Conservation (phyloP, 2,797 vertebrate genomes). For the Sebastes steindachneri region DNA sequence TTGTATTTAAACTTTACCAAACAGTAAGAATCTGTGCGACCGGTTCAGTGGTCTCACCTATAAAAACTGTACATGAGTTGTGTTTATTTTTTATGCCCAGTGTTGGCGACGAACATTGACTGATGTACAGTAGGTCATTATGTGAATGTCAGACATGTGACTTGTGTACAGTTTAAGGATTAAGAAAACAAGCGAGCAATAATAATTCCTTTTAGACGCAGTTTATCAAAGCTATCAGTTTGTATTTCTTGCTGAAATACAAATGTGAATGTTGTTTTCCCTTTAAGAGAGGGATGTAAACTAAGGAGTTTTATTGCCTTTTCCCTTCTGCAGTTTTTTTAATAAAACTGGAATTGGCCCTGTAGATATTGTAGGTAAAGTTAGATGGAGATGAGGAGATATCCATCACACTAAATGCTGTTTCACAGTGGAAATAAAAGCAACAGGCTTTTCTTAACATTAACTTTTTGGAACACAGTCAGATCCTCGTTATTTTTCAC, state of each 20-base stretch:
- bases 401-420: conserved; percentile 24
- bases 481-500: neutral
- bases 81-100: conserved; percentile 14
- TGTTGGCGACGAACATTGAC: conserved; percentile 25
- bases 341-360: conserved; percentile 16
- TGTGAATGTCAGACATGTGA: conserved; percentile 46
- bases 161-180: conserved; percentile 42
- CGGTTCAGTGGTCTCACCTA: neutral
- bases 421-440: neutral
- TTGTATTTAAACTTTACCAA: conserved; percentile 38
- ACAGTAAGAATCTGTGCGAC: conserved; percentile 29
- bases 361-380: conserved; percentile 30
- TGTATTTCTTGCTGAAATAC: conserved; percentile 52
- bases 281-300: conserved; percentile 40
- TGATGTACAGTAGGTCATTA: conserved; percentile 21
- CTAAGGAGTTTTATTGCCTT: conserved; percentile 28
- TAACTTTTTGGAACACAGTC: neutral
- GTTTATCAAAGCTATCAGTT: conserved; percentile 40
- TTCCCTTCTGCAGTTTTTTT: conserved; percentile 32
- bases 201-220: conserved; percentile 55
- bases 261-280: conserved; percentile 65
- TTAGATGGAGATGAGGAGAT: neutral
- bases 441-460: neutral
- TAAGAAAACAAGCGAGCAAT: conserved; percentile 62
- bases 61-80: neutral